Conservation (phyloP, 2,113 vertebrate genomes). For the Pampusana beccarii region DNA sequence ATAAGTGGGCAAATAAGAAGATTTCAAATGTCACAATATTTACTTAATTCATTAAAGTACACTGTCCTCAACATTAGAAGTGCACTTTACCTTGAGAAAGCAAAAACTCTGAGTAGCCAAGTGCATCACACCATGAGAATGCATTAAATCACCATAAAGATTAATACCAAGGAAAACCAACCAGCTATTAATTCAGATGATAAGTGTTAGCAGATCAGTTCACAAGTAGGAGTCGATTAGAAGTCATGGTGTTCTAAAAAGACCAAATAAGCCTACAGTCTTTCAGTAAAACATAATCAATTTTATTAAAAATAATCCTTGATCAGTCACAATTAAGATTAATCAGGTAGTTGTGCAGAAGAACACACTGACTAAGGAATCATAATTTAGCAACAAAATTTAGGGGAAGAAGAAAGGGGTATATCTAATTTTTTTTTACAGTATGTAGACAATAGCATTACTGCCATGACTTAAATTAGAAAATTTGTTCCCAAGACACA, state of each 20-base stretch:
- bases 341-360: not conserved
- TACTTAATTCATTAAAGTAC: not conserved
- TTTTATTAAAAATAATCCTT: not conserved
- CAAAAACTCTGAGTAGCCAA: not conserved
- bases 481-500: not conserved
- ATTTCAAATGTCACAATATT: not conserved
- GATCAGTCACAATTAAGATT: not conserved
- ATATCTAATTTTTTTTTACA: not conserved
- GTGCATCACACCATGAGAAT: not conserved
- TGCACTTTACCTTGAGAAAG: not conserved
- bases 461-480: not conserved
- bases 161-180: not conserved
- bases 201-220: not conserved
- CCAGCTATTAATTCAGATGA: not conserved
- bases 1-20: not conserved
- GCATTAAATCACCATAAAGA: not conserved
- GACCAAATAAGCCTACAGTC: not conserved
- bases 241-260: not conserved
- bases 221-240: not conserved
- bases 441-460: not conserved
- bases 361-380: not conserved
- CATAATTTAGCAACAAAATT: not conserved
- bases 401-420: not conserved
- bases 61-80: not conserved
- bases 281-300: not conserved